phyloP scores from a whole-genome alignment of 2,113 vertebrate genomes.

The Nothoprocta perdicaria region DNA sequence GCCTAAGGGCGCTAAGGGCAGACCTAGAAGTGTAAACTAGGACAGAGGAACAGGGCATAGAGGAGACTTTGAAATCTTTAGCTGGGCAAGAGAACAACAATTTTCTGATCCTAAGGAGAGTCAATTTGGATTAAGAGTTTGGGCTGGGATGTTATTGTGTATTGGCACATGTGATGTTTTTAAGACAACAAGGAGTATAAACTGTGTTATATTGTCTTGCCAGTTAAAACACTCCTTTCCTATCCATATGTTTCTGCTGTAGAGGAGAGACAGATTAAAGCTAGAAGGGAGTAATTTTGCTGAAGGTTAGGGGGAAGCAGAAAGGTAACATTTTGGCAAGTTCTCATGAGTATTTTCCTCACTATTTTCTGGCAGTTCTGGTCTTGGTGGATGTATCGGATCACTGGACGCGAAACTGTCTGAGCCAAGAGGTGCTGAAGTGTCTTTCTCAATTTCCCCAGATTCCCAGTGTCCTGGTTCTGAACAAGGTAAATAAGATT shows the following conservation, averaged over 20 bases:
- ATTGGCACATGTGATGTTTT: not conserved
- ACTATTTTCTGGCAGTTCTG: conserved; percentile 78
- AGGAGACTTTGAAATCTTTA: not conserved
- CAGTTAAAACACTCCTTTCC: not conserved
- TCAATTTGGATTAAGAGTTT: not conserved
- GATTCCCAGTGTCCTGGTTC: conserved; percentile 88
- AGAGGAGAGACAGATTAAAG: not conserved
- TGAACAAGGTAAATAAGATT: conserved; percentile 88
- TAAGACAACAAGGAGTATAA: fast-evolving
- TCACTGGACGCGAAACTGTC: conserved; percentile 82
- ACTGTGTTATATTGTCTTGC: not conserved
- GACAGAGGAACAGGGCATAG: not conserved
- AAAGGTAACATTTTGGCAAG: fast-evolving
- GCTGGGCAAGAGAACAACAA: not conserved
- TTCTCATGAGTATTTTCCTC: not conserved
- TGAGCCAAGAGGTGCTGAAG: conserved; percentile 85
- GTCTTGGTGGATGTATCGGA: conserved; percentile 92
- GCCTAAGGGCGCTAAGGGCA: not conserved
- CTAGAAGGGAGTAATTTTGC: not conserved
- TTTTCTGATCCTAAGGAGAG: not conserved
- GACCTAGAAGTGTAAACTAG: fast-evolving
- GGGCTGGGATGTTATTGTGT: not conserved
- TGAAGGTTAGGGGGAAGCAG: fast-evolving
- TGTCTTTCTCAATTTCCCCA: conserved; percentile 82
- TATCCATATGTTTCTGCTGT: fast-evolving